These are phyloP conservation scores for Cygnus atratus DNA, from an alignment of 2,113 vertebrate genomes.

Conservation along the genomic window DNA sequence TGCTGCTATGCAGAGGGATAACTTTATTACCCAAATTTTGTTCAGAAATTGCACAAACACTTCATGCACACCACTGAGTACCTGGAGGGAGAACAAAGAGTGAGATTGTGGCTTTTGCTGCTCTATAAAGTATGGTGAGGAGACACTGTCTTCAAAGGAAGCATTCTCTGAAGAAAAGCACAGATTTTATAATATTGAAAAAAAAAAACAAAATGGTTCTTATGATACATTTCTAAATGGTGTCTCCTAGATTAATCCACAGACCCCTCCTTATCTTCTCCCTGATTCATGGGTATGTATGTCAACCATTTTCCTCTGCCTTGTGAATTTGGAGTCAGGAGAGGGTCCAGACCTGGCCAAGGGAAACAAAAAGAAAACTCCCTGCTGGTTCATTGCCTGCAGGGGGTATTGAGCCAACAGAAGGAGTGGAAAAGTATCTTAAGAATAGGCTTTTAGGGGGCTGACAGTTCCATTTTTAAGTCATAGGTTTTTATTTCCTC, in stretches of 20 bases:
- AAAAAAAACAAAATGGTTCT: not conserved
- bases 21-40: not conserved
- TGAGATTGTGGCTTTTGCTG: not conserved
- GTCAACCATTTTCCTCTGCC: not conserved
- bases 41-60: not conserved
- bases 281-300: not conserved
- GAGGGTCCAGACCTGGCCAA: not conserved
- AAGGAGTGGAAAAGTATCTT: not conserved
- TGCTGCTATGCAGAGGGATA: not conserved
- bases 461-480: not conserved
- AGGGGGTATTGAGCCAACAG: not conserved
- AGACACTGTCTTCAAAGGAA: not conserved
- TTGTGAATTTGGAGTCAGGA: not conserved
- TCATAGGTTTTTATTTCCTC: not conserved
- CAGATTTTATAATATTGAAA: not conserved
- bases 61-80: not conserved
- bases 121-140: not conserved
- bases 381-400: not conserved
- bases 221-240: not conserved
- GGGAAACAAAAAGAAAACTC: not conserved
- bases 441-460: not conserved
- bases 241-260: not conserved
- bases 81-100: not conserved
- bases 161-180: rapidly evolving
- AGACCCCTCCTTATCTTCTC: not conserved